phyloP scores from a whole-genome alignment of 2,888 invertebrate genomes.

The Pyrocoelia pectoralis region DNA sequence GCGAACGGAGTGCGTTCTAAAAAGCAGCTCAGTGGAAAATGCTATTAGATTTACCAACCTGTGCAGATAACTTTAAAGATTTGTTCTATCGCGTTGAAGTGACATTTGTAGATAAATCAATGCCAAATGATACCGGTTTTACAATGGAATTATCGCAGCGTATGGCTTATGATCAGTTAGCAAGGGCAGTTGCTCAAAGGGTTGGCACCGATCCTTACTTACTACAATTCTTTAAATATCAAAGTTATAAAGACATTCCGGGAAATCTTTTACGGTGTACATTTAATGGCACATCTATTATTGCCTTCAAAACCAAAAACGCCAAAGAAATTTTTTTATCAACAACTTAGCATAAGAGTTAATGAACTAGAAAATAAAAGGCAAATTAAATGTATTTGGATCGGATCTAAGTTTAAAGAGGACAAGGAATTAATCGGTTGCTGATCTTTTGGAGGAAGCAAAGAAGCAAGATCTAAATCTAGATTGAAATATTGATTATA shows the following conservation, averaged over 20 bases:
- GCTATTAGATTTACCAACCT: slow-evolving; percentile 90
- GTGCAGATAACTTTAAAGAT: slow-evolving; percentile 93
- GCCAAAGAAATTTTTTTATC: slow-evolving; percentile 94
- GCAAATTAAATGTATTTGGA: slow-evolving; percentile 89
- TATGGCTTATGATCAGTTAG: slow-evolving; percentile 95
- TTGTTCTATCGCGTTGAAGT: slow-evolving; percentile 90
- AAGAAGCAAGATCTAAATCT: no score
- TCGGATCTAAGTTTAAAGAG: slow-evolving; percentile 90
- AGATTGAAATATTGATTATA: no score
- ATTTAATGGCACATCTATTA: slow-evolving; percentile 88
- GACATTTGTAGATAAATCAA: slow-evolving; percentile 94
- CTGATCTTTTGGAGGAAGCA: slow-evolving; percentile 91
- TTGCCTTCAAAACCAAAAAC: slow-evolving; percentile 88
- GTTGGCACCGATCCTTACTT: slow-evolving; percentile 93
- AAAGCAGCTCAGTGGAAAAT: no score
- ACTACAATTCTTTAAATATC: slow-evolving; percentile 96
- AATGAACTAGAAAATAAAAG: slow-evolving; percentile 97
- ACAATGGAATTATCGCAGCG: slow-evolving; percentile 92
- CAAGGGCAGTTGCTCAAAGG: slow-evolving; percentile 89
- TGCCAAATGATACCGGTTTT: slow-evolving; percentile 91
- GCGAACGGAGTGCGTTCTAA: no score
- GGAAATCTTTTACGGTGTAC: slow-evolving; percentile 86
- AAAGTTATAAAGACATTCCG: slow-evolving; percentile 91
- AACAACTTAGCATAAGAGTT: slow-evolving; percentile 95
- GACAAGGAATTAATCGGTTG: slow-evolving; percentile 94